Conservation (phyloP, 2,888 invertebrate species). For the Laothoe populi region DNA sequence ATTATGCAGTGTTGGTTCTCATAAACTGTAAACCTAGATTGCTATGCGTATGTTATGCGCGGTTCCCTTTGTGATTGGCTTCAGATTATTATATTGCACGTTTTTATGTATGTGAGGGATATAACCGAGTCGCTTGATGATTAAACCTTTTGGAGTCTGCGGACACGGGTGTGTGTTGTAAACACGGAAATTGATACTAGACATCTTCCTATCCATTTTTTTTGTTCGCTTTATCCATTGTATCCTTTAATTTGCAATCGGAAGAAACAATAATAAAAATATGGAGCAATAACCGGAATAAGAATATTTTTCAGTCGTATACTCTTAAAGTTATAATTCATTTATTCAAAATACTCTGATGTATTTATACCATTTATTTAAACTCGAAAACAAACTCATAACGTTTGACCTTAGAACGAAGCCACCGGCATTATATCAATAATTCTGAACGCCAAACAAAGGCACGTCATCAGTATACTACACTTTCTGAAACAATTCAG, state of each 20-base stretch:
- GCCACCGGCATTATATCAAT: slow-evolving; percentile 8
- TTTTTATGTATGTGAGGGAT: background rate
- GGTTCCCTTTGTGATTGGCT: slow-evolving; percentile 13
- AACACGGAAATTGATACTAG: no score
- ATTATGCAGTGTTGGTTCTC: slow-evolving; percentile 23
- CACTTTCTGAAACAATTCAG: slow-evolving; percentile 10
- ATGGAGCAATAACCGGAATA: no score
- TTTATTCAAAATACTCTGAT: background rate
- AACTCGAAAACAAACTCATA: background rate
- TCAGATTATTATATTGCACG: background rate
- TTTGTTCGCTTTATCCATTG: no score
- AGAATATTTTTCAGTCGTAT: no score
- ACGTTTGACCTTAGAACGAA: background rate
- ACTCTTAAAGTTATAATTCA: no score
- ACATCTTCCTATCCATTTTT: no score
- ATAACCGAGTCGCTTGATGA: background rate
- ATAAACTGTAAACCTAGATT: slow-evolving; percentile 29
- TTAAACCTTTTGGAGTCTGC: no score
- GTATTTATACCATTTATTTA: background rate
- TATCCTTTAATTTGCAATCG: no score
- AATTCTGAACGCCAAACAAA: slow-evolving; percentile 1
- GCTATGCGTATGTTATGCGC: slow-evolving; percentile 13
- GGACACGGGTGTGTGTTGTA: no score
- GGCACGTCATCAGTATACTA: background rate
- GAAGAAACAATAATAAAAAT: no score